Conservation (phyloP, 2,113 vertebrate genomes). For the Pyrgilauda ruficollis region DNA sequence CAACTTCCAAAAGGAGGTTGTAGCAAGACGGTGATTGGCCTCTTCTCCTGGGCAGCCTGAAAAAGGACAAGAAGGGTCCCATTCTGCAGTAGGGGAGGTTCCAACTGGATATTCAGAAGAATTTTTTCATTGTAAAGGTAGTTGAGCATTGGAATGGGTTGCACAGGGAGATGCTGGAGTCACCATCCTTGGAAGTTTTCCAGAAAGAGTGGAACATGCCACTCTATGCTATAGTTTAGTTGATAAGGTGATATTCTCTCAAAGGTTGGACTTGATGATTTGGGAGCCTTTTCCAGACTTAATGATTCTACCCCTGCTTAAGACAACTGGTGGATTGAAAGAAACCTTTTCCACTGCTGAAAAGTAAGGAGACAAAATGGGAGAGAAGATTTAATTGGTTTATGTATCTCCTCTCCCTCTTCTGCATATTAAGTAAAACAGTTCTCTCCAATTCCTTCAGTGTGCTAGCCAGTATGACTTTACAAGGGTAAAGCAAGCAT, state of each 20-base stretch:
- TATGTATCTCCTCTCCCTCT: not conserved
- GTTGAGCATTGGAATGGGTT: not conserved
- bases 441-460: not conserved
- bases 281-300: not conserved
- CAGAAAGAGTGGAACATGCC: not conserved
- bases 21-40: rapidly evolving
- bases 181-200: not conserved
- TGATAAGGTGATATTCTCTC: not conserved
- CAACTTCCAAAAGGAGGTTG: not conserved
- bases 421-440: not conserved
- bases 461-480: not conserved
- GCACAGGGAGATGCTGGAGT: not conserved
- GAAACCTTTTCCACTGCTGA: not conserved
- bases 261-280: not conserved
- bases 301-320: not conserved
- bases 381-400: not conserved
- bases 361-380: not conserved
- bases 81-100: not conserved
- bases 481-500: not conserved
- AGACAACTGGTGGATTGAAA: not conserved
- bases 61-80: not conserved
- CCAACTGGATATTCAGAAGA: not conserved
- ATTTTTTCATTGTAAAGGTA: not conserved
- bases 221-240: not conserved
- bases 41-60: not conserved